Conservation (phyloP, 2,113 vertebrate genomes). For the Vulpes lagopus region DNA sequence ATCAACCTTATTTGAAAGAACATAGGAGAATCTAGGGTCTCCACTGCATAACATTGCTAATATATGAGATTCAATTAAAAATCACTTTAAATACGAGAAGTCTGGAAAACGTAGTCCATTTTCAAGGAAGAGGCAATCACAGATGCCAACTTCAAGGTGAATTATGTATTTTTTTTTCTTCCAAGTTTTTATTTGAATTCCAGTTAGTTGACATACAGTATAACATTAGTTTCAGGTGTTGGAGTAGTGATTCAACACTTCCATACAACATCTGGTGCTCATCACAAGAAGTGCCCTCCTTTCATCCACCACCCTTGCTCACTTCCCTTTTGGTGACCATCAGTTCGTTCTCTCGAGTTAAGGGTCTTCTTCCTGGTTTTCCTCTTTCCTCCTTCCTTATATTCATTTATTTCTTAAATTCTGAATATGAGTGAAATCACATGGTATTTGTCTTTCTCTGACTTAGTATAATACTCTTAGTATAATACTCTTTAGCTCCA, state of each 20-base stretch:
- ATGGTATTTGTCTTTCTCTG: background rate
- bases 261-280: background rate
- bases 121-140: background rate
- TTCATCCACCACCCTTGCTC: background rate
- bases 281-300: background rate
- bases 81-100: background rate
- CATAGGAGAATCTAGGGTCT: background rate
- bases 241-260: background rate
- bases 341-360: background rate
- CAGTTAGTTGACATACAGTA: background rate
- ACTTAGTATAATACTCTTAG: background rate
- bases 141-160: background rate
- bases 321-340: background rate
- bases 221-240: background rate
- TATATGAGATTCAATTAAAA: background rate
- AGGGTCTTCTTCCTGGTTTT: background rate
- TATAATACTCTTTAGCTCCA: background rate
- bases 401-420: background rate
- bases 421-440: background rate
- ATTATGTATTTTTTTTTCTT: background rate
- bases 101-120: background rate
- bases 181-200: background rate
- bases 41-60: background rate
- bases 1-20: background rate
- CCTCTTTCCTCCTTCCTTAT: background rate